Base-by-base conservation (phyloP, 2,888 invertebrate species). In the Noctua fimbriata region DNA sequence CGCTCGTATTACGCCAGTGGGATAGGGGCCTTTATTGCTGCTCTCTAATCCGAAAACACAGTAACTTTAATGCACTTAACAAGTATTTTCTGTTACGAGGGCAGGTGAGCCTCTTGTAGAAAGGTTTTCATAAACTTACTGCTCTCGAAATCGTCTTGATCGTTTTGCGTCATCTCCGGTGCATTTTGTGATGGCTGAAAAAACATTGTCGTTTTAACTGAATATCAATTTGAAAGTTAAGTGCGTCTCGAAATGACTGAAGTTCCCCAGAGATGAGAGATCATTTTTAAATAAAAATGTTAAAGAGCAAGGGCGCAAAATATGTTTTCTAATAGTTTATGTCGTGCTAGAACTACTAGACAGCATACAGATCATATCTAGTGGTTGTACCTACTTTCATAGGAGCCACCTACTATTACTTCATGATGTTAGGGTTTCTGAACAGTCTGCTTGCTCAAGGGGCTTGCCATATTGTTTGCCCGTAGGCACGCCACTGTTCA, bases 131-230 rank as follows among this genome's bases (percentile, higher is more conserved):
- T 28, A n/a, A 70, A 87, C 85, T 87, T 81, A 85, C 85, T 80
- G 66, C 55, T 90, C 7, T 89, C 79, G 44, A 91, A 88, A 16
- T 91, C 89, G 10, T 91, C 89, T 16, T 81, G 78, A 76, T 92
- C 92, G 28, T 87, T 89, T 85, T 92, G 92, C 4, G 93, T 89
- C 87, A 94, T 90, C 75, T 88, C 79, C 0, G 95, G 94, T 41
- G 89, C 82, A 70, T 93, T 94, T 79, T 92, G 92, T 0, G 95
- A 93, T 16, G 95, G 92, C 95, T 95, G 91, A 16, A 36, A 67
- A 65, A 41, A 41, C n/a, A 16, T 41, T 44, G 7, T 14, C 36
- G 5, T 12, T 5, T 21, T 65, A 21, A 12, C 14, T 21, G 21
- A 36, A 12, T 21, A 36, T 63, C 63, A 63, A 32, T 63, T 63